Conservation (phyloP, 2,888 invertebrate species). For the Yponomeuta evonymella region DNA sequence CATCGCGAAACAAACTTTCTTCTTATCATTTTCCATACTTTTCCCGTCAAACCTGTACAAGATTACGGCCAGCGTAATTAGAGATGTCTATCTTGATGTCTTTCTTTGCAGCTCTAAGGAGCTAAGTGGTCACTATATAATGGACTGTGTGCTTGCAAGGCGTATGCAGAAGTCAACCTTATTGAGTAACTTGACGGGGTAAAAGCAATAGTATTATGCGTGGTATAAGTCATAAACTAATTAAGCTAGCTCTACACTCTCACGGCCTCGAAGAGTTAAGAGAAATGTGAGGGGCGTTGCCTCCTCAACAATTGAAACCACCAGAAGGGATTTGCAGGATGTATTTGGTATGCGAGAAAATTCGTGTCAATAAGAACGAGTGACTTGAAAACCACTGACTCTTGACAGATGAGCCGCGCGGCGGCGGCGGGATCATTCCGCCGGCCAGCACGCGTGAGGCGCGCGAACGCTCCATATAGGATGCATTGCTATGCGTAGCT, state of each 20-base stretch:
- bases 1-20: conserved; percentile 5
- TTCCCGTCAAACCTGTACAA: conserved; percentile 20
- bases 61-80: neutral
- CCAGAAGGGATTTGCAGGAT: too few relatives aligned
- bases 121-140: neutral
- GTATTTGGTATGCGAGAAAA: too few relatives aligned
- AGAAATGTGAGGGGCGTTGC: too few relatives aligned
- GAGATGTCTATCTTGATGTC: conserved; percentile 13
- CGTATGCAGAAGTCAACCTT: neutral
- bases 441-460: too few relatives aligned
- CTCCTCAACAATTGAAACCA: too few relatives aligned
- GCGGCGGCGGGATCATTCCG: too few relatives aligned
- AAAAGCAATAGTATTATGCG: neutral
- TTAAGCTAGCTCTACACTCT: neutral
- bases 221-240: neutral
- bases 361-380: too few relatives aligned
- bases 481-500: too few relatives aligned
- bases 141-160: neutral
- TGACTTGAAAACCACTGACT: too few relatives aligned
- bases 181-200: neutral
- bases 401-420: too few relatives aligned
- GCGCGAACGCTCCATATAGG: too few relatives aligned
- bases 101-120: neutral
- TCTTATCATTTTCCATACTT: conserved; percentile 18
- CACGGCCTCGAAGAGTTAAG: too few relatives aligned